Base-by-base conservation (phyloP, 2,797 vertebrate genomes). In the Anisognathus igniventris region DNA sequence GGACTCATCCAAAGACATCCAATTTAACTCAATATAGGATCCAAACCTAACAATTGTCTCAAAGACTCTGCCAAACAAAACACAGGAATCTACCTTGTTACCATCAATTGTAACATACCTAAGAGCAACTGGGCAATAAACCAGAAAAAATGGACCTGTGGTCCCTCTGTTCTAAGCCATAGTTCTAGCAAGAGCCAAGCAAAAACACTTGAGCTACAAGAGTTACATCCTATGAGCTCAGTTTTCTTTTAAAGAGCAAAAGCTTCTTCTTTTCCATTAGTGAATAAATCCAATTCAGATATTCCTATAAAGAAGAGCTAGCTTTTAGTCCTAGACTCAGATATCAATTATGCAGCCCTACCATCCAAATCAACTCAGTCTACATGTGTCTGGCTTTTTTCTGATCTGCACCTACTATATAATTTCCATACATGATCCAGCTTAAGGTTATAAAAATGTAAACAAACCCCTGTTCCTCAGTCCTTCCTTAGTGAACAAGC, bases 341-440 rank as follows among this genome's bases (percentile, higher is more conserved):
- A 9, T 50, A 53, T 14, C 6, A 56, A 18, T 28, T 56, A 78
- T 1, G 2, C 65, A 13, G 23, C 22, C 42, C 14, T 27, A 48
- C n/a, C 12, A 40, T 6, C 42, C 35, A 47, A 79, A 57, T 16
- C 21, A 68, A 57, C 8, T 54, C 35, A 64, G 31, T 8, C 8
- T 47, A 62, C 9, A 28, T 0, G 0, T 4, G 25, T 10, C 54
- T 37, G 6, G 0, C 18, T 44, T 73, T 56, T n/a, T 44, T 22
- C 65, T 33, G 21, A 73, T 42, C 48, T 88, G 67, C 30, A 56
- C 8, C 48, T 57, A 71, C 18, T 8, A 9, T 9, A 16, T 12
- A 35, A 56, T 73, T 92, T 67, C 60, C 28, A 44, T 54, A 64
- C 11, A 4, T 19, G 12, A 84, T 70, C 42, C 54, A 88, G 40